Base-by-base conservation (phyloP, 2,888 invertebrate species). In the Dicyrtoma fusca region DNA sequence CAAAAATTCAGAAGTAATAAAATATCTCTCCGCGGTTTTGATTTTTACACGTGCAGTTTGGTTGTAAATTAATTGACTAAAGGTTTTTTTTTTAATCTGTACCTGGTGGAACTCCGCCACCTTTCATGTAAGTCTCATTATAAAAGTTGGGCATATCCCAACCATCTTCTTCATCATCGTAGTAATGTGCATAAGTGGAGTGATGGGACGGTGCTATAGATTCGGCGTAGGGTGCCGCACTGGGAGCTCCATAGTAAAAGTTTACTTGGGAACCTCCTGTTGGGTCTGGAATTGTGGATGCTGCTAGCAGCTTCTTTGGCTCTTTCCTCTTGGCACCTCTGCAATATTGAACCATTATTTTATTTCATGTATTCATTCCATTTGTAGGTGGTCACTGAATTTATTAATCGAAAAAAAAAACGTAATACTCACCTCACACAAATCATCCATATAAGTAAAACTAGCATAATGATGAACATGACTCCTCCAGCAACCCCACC, bases 111-210 rank as follows among this genome's bases (percentile, higher is more conserved):
- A 17, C 44, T 4, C 42, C 45, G 21, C 17, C 26, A 66, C 94
- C 94, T 85, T 95, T 95, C 94, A 95, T 94, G 83, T 95, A 95
- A 1, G 95, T 94, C 85, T 95, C 95, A 83, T 95, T 95, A 85
- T 95, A 95, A 84, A 95, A 95, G 84, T 95, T 95, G 0, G 95
- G 95, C 95, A 95, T 95, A 83, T 95, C 95, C 95, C 95, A 95
- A 61, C 95, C 95, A 81, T 95, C 95, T 84, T 95, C 95, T 83
- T 95, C 95, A 81, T 95, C 95, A 82, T 95, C 95, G 81, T 95
- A 95, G 84, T 95, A 95, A 83, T 95, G 95, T 3, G 95, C 95
- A 84, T 95, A 95, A 0, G 95, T 95, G 62, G 94, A 95, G 83
- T 95, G 95, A 84, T 95, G 95, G 6, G 95, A 95, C 0, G 95